phyloP scores from a whole-genome alignment of 2,888 invertebrate species.

The Caenorhabditis wallacei region DNA sequence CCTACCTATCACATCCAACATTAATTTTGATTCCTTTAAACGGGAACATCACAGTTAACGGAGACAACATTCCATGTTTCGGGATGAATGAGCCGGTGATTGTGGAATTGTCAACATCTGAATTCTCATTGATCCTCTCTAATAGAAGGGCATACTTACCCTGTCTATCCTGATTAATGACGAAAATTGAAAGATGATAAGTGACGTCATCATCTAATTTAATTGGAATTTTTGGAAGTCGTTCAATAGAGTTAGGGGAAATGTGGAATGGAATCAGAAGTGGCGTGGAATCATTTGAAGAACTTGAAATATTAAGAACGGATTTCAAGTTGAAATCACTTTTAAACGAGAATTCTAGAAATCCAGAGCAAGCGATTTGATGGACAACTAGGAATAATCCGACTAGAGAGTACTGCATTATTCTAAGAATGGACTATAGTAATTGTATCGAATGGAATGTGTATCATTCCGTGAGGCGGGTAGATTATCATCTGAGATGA shows the following conservation, averaged over 20 bases:
- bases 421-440: background rate
- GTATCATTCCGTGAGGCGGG: background rate
- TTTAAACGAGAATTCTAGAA: conserved; percentile 34
- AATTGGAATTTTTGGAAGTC: conserved; percentile 33
- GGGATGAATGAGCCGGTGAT: conserved; percentile 26
- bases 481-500: background rate
- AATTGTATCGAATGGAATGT: background rate
- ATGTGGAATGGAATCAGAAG: conserved; percentile 28
- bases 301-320: conserved; percentile 15
- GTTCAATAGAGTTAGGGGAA: conserved; percentile 11
- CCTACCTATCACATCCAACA: conserved; percentile 35
- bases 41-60: conserved; percentile 48
- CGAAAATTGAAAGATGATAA: conserved; percentile 18
- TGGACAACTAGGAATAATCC: background rate
- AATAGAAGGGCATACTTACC: background rate
- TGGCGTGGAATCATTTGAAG: background rate
- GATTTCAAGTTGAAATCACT: conserved; percentile 43
- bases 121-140: background rate
- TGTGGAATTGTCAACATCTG: conserved; percentile 45
- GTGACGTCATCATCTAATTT: background rate
- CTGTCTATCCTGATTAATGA: conserved; percentile 28
- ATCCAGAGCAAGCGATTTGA: conserved; percentile 13
- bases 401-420: background rate
- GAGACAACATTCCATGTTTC: conserved; percentile 32
- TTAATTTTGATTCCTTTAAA: conserved; percentile 46